phyloP scores from a whole-genome alignment of 2,797 vertebrate genomes.

The Cyprinella venusta region DNA sequence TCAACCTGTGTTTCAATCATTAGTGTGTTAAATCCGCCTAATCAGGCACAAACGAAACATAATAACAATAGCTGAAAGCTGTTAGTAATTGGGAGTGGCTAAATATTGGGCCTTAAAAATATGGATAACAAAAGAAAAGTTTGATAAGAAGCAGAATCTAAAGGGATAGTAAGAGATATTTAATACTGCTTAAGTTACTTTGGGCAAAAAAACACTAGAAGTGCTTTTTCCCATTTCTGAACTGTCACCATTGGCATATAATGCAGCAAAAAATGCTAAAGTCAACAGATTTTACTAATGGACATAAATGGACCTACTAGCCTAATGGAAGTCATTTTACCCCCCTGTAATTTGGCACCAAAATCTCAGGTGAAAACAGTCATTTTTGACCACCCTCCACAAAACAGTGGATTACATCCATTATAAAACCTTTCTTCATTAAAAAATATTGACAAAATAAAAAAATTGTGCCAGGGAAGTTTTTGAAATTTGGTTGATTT shows the following conservation, averaged over 20 bases:
- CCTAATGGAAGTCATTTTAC: no score
- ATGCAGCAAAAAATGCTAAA: neutral
- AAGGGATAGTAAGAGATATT: neutral
- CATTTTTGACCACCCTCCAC: neutral
- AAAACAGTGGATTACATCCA: neutral
- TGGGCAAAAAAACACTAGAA: neutral
- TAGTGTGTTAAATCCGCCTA: neutral
- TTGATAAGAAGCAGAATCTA: neutral
- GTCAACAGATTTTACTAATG: neutral
- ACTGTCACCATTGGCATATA: neutral
- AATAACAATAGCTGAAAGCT: neutral
- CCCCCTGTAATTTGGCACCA: no score
- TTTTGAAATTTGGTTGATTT: neutral
- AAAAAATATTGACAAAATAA: neutral
- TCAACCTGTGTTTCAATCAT: conserved; percentile 16
- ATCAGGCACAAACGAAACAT: conserved; percentile 1
- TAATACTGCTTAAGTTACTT: neutral
- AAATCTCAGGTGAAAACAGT: no score
- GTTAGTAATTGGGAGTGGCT: neutral
- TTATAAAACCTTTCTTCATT: neutral
- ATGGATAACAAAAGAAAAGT: neutral
- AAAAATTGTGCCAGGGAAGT: neutral
- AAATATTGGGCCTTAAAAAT: neutral
- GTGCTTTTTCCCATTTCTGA: neutral
- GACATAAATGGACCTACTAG: neutral